A percentile compares a stretch with the other conserved stretches of the same genome.
These are phyloP conservation scores for Bufotes viridis DNA, from an alignment of 2,797 vertebrate species.

Conservation along the genomic window DNA sequence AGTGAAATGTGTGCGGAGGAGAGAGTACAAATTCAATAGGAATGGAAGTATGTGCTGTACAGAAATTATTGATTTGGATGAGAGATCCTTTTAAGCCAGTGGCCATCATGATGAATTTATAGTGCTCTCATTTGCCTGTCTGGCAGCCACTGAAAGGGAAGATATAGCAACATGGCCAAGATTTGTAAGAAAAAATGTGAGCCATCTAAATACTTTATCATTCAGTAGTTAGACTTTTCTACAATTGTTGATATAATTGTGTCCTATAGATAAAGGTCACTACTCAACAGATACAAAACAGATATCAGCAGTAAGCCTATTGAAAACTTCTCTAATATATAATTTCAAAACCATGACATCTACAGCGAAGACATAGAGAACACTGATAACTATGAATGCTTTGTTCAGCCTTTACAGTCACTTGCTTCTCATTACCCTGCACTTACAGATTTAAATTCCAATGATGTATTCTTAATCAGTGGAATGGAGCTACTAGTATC, in stretches of 20 bases:
- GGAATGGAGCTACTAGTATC: not conserved
- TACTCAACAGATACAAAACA: conserved; percentile 14
- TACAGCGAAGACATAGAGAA: not conserved
- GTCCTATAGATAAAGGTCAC: conserved; percentile 15
- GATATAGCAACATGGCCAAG: not conserved
- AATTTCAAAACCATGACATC: not conserved
- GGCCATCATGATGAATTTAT: not conserved
- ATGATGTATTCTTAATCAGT: too few species aligned
- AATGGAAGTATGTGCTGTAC: not conserved
- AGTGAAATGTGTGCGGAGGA: not conserved
- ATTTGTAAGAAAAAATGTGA: not conserved
- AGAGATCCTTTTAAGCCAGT: not conserved
- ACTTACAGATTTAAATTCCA: not conserved
- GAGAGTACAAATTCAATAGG: not conserved
- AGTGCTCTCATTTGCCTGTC: conserved; percentile 6
- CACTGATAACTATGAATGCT: not conserved
- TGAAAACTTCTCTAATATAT: conserved; percentile 12
- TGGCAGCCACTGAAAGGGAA: not conserved
- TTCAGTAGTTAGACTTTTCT: conserved; percentile 6
- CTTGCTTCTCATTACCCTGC: not conserved
- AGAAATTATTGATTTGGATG: not conserved
- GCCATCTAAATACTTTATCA: conserved; percentile 22
- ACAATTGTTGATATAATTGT: conserved; percentile 1
- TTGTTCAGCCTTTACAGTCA: not conserved
- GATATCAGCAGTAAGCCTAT: conserved; percentile 4